These are phyloP conservation scores for Chelonoidis abingdonii DNA, from an alignment of 2,113 vertebrate species.

Conservation along the genomic window DNA sequence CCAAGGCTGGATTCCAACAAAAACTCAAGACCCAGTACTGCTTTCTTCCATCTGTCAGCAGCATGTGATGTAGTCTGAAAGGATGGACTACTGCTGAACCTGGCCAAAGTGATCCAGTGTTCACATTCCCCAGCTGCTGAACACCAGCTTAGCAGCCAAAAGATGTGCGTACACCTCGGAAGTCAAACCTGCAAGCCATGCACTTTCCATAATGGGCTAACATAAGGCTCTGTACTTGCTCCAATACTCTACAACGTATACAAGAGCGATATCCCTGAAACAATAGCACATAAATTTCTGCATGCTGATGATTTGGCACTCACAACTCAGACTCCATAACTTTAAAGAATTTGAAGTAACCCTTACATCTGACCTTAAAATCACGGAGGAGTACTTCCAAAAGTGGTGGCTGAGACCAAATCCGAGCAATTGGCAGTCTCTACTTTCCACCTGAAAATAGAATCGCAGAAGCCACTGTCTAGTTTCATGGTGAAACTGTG, in stretches of 20 bases:
- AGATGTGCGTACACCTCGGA: too few species aligned
- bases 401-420: neutral
- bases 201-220: neutral
- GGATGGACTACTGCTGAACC: too few species aligned
- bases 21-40: too few species aligned
- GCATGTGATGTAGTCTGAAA: too few species aligned
- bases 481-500: neutral
- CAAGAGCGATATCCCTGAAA: neutral
- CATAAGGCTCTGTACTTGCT: neutral
- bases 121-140: too few species aligned
- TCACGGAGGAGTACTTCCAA: neutral
- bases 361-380: neutral
- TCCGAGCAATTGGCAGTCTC: neutral
- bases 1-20: too few species aligned
- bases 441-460: neutral
- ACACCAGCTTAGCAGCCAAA: too few species aligned
- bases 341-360: neutral
- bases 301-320: neutral
- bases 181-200: neutral
- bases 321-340: neutral
- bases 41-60: too few species aligned
- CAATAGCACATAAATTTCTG: neutral
- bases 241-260: neutral
- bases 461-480: neutral
- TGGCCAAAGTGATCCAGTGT: too few species aligned